Percentiles rank a stretch among this genome's conserved stretches.
phyloP scores from a whole-genome alignment of 2,113 vertebrate genomes.

The Myrmecobius fasciatus region DNA sequence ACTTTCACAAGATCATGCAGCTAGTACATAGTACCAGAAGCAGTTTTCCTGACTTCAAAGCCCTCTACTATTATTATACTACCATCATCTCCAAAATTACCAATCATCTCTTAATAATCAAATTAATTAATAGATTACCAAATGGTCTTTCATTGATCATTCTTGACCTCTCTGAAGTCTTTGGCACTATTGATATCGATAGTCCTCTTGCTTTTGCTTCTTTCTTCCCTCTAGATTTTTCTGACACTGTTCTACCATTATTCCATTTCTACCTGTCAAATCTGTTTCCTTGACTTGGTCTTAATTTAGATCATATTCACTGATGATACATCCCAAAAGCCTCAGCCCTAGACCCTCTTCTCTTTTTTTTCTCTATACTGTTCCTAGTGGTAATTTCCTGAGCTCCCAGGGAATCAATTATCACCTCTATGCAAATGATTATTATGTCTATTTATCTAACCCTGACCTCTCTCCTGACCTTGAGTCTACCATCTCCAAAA shows the following conservation, averaged over 20 bases:
- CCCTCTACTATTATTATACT: neutral
- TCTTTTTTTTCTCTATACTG: neutral
- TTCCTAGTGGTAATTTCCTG: neutral
- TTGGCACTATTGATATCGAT: neutral
- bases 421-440: neutral
- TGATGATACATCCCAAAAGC: neutral
- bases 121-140: too few species aligned
- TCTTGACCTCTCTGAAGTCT: neutral
- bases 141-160: neutral
- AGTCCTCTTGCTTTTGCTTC: too few species aligned
- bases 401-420: neutral
- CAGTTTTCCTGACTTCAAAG: neutral
- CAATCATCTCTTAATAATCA: neutral
- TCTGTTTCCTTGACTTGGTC: neutral
- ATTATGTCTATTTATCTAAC: neutral
- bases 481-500: neutral
- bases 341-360: neutral
- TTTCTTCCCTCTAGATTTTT: neutral
- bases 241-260: neutral
- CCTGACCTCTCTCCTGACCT: neutral
- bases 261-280: neutral
- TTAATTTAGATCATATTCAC: neutral
- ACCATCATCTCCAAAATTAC: neutral
- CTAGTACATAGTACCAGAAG: neutral
- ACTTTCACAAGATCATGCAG: neutral